Evolutionary conservation across 2,113 vertebrate species (phyloP).

Genomic region (Psittacula cyanocephala): DNA sequence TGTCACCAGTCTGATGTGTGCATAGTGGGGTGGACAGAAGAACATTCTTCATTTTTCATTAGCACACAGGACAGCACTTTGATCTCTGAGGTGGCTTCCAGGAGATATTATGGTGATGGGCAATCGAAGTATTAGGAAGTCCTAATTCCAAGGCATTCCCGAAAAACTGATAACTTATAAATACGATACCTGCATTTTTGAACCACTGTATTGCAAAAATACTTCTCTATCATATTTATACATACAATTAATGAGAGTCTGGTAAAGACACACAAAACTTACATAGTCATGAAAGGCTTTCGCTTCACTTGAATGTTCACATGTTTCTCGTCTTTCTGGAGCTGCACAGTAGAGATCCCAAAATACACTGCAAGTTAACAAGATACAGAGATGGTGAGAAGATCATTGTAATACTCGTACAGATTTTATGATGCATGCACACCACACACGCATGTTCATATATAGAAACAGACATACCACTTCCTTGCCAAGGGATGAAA

Average conservation of each 20-base stretch:
- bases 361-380: constrained; percentile 80
- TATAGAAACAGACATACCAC: background rate
- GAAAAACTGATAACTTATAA: background rate
- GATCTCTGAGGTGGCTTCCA: background rate
- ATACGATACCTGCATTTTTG: background rate
- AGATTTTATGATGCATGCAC: background rate
- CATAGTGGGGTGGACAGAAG: background rate
- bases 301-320: constrained; percentile 89
- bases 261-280: constrained; percentile 63
- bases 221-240: background rate
- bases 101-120: background rate
- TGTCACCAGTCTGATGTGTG: background rate
- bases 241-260: background rate
- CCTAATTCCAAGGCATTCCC: background rate
- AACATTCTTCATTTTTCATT: background rate
- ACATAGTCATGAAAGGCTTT: constrained; percentile 91
- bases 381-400: background rate
- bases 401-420: background rate
- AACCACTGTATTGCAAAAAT: background rate
- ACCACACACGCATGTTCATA: background rate
- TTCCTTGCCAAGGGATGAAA: background rate
- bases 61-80: background rate
- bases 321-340: constrained; percentile 88
- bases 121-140: background rate
- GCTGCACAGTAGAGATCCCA: constrained; percentile 92